A percentile compares a stretch with the other conserved stretches of the same genome.
Evolutionary conservation across 2,888 invertebrate genomes (phyloP).

Genomic region (Thymelicus sylvestris): DNA sequence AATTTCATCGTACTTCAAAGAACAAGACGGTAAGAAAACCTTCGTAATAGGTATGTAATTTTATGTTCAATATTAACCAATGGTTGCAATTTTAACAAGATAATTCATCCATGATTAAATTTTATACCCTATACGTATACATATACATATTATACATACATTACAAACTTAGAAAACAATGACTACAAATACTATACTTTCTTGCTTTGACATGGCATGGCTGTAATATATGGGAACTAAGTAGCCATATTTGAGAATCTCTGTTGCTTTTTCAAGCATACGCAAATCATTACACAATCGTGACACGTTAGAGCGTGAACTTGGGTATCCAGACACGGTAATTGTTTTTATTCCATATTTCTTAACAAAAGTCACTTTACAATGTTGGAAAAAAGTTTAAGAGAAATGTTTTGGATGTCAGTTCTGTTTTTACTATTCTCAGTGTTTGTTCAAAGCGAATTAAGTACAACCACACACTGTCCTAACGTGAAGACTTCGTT

Average conservation of each 20-base stretch:
- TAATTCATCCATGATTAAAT: too few relatives aligned
- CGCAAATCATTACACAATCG: not conserved
- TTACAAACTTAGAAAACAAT: too few relatives aligned
- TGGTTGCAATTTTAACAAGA: too few relatives aligned
- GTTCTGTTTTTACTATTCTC: slow-evolving; percentile 39
- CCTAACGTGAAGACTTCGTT: slow-evolving; percentile 65
- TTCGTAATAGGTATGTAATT: not conserved
- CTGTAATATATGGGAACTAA: not conserved
- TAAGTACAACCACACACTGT: slow-evolving; percentile 51
- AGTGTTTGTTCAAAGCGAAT: slow-evolving; percentile 47
- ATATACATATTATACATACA: too few relatives aligned
- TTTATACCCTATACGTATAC: too few relatives aligned
- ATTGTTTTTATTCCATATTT: not conserved
- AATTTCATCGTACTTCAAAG: slow-evolving; percentile 1
- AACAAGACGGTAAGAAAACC: not conserved
- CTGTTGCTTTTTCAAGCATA: not conserved
- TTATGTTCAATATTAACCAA: too few relatives aligned
- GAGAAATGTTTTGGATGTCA: not conserved
- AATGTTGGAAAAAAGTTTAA: not conserved
- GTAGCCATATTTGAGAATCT: not conserved
- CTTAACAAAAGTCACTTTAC: not conserved
- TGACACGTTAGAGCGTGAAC: not conserved
- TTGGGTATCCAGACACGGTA: not conserved
- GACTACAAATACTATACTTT: too few relatives aligned
- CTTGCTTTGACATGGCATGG: too few relatives aligned